Conservation (phyloP, 2,113 vertebrate species). For the Electrona antarctica region DNA sequence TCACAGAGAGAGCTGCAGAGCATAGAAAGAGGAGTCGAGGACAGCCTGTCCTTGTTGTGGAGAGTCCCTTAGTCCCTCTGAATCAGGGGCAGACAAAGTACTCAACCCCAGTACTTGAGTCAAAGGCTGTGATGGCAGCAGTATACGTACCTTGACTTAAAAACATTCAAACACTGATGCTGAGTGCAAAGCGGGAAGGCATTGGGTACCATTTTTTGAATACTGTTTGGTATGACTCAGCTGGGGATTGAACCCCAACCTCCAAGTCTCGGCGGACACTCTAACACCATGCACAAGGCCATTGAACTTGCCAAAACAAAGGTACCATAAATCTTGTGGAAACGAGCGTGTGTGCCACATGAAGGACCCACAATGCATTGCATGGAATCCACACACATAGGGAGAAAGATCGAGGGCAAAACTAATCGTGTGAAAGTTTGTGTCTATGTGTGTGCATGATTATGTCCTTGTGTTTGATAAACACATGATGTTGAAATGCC, state of each 20-base stretch:
- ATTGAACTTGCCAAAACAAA: constrained; percentile 7
- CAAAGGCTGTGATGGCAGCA: not conserved
- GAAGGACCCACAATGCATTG: constrained; percentile 12
- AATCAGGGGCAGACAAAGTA: too few species aligned
- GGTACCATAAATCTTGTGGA: constrained; percentile 13
- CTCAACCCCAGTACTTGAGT: too few species aligned
- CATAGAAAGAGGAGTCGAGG: not conserved
- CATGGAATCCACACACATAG: too few species aligned
- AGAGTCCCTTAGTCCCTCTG: too few species aligned
- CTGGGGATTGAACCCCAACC: too few species aligned
- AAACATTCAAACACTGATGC: not conserved
- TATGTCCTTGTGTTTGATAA: not conserved
- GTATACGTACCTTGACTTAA: not conserved
- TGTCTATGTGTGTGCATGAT: not conserved
- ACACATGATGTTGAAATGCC: not conserved
- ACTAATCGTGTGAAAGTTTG: too few species aligned
- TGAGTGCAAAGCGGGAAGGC: too few species aligned
- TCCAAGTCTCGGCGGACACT: too few species aligned
- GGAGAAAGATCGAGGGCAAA: too few species aligned
- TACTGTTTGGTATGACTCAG: too few species aligned
- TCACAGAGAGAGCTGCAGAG: too few species aligned
- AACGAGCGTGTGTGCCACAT: constrained; percentile 5
- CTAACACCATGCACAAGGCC: not conserved
- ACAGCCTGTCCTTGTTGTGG: not conserved
- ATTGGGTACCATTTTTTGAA: too few species aligned